These are phyloP conservation scores for Nothobranchius kuhntae DNA, from an alignment of 2,113 vertebrate species.

Conservation along the genomic window DNA sequence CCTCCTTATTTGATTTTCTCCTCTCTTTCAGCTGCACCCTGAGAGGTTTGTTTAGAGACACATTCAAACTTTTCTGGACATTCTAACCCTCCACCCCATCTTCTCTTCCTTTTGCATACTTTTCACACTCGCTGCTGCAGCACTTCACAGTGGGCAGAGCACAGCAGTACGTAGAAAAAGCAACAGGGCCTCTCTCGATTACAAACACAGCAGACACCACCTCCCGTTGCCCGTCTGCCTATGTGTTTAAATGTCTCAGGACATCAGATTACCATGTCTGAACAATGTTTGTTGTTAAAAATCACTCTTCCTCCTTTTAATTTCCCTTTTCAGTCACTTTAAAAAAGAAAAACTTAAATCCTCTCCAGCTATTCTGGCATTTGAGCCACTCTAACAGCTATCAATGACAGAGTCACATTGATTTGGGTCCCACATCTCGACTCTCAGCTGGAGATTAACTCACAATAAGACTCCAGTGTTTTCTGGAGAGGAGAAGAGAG, in stretches of 20 bases:
- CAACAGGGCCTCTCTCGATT: slow-evolving; percentile 23
- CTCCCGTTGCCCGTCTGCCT: slow-evolving; percentile 39
- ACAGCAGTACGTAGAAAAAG: slow-evolving; percentile 32
- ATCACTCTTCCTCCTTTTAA: slow-evolving; percentile 39
- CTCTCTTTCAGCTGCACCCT: background rate
- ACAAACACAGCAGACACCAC: slow-evolving; percentile 26
- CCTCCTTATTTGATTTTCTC: background rate
- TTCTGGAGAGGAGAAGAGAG: slow-evolving; percentile 38
- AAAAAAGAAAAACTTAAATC: too few relatives aligned
- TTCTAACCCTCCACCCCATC: slow-evolving; percentile 7
- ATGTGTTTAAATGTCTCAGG: slow-evolving; percentile 52
- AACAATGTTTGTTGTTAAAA: slow-evolving; percentile 54
- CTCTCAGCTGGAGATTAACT: slow-evolving; percentile 56
- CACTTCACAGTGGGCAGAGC: slow-evolving; percentile 45
- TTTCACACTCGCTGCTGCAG: slow-evolving; percentile 33
- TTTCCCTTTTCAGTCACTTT: slow-evolving; percentile 34
- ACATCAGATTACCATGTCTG: slow-evolving; percentile 65
- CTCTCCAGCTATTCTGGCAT: slow-evolving; percentile 32
- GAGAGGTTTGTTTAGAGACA: background rate
- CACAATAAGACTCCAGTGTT: slow-evolving; percentile 33
- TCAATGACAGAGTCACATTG: slow-evolving; percentile 61
- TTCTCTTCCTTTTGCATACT: slow-evolving; percentile 37
- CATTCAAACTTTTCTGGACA: background rate
- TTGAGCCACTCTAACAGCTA: slow-evolving; percentile 51
- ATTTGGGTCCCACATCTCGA: slow-evolving; percentile 21